Conservation (phyloP, 2,888 invertebrate species). For the Charanyca ferruginea region DNA sequence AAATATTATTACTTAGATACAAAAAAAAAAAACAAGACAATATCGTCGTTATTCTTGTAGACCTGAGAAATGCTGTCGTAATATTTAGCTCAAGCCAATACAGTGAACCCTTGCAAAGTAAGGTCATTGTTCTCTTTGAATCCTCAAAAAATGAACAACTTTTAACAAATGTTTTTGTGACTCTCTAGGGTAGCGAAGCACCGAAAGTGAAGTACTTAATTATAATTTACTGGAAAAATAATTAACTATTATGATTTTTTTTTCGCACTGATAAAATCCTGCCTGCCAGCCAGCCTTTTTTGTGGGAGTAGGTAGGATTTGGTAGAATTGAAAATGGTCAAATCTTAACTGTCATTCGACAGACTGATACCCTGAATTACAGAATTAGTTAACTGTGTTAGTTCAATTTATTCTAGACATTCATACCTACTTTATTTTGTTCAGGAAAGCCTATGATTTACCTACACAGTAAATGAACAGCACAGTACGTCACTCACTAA, state of each 20-base stretch:
- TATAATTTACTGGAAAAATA: slow-evolving; percentile 29
- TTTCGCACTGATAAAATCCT: background rate
- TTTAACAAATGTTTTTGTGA: slow-evolving; percentile 40
- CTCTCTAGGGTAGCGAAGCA: slow-evolving; percentile 19
- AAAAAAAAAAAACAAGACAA: too few relatives aligned
- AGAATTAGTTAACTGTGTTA: too few relatives aligned
- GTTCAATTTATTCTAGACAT: too few relatives aligned
- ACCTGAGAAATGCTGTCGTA: background rate
- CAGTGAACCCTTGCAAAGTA: slow-evolving; percentile 12
- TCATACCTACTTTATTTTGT: too few relatives aligned
- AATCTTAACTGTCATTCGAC: background rate
- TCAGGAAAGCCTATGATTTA: background rate
- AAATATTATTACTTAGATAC: background rate
- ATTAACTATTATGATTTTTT: slow-evolving; percentile 27
- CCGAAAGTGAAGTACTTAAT: slow-evolving; percentile 36
- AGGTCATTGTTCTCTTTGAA: slow-evolving; percentile 38
- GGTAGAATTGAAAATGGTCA: background rate
- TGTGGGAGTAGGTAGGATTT: background rate
- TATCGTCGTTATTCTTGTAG: too few relatives aligned
- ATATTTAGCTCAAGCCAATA: slow-evolving; percentile 27
- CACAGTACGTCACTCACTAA: background rate
- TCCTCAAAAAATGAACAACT: slow-evolving; percentile 42
- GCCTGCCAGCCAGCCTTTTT: too few relatives aligned
- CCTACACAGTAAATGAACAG: background rate
- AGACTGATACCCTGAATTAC: background rate